A percentile compares a stretch with the other conserved stretches of the same genome.
phyloP scores from a whole-genome alignment of 2,888 invertebrate species.

The Dermolepida albohirtum region DNA sequence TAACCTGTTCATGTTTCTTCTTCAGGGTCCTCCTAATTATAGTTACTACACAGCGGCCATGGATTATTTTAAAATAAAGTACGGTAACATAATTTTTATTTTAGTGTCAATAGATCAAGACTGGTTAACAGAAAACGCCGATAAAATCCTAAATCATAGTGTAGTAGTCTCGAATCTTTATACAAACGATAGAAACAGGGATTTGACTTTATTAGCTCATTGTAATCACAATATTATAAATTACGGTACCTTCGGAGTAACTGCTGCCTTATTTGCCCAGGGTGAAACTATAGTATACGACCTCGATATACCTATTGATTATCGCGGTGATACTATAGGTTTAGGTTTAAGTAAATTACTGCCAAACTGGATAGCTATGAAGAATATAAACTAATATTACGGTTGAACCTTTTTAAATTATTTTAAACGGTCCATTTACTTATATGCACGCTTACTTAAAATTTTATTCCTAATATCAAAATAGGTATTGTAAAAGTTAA shows the following conservation, averaged over 20 bases:
- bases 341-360: constrained; percentile 2
- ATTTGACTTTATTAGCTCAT: constrained; percentile 44
- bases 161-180: constrained; percentile 28
- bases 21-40: constrained; percentile 42
- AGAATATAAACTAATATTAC: background rate
- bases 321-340: constrained; percentile 27
- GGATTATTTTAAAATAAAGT: constrained; percentile 43
- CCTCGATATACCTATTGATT: constrained; percentile 40
- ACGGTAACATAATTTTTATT: constrained; percentile 45
- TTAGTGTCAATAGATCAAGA: constrained; percentile 43
- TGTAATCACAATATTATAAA: constrained; percentile 48
- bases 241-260: constrained; percentile 47
- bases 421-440: too few relatives aligned
- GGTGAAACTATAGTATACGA: constrained; percentile 47
- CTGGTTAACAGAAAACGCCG: constrained; percentile 38
- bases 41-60: constrained; percentile 46
- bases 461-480: too few relatives aligned
- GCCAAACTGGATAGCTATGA: constrained; percentile 9
- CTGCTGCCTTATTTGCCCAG: constrained; percentile 44
- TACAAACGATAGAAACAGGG: constrained; percentile 31
- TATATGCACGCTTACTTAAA: too few relatives aligned
- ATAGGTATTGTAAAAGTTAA: too few relatives aligned
- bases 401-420: too few relatives aligned
- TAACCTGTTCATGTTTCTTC: too few relatives aligned
- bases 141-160: constrained; percentile 22